Evolutionary conservation across 2,888 invertebrate species (phyloP).

Genomic region (Drosophila neotestacea): DNA sequence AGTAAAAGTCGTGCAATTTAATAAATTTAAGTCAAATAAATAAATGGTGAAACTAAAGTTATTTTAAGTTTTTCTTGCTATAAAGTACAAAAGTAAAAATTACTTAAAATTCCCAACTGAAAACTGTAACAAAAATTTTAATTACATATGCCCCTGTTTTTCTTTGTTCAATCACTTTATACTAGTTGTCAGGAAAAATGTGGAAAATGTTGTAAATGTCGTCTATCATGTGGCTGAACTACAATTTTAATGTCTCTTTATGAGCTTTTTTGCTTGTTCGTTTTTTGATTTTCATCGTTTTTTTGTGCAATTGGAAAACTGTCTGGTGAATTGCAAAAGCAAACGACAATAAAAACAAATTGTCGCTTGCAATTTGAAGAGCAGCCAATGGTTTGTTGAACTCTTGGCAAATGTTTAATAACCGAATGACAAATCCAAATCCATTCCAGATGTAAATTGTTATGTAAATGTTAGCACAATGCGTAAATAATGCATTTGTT

Average conservation of each 20-base stretch:
- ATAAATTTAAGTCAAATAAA: too few species aligned
- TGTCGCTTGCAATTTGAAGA: conserved; percentile 46
- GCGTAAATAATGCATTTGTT: conserved; percentile 15
- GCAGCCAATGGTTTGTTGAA: conserved; percentile 53
- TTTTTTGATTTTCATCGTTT: conserved; percentile 15
- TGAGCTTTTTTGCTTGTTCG: conserved; percentile 33
- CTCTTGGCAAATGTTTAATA: conserved; percentile 34
- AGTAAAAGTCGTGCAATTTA: too few species aligned
- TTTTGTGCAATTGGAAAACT: conserved; percentile 37
- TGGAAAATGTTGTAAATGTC: conserved; percentile 20
- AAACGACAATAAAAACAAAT: conserved; percentile 24
- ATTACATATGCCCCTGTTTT: background rate
- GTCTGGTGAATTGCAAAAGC: conserved; percentile 30
- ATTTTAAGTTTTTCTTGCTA: too few species aligned
- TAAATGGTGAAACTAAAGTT: too few species aligned
- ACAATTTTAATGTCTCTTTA: conserved; percentile 39
- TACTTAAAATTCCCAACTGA: too few species aligned
- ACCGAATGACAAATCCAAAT: conserved; percentile 10
- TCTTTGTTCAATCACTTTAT: background rate
- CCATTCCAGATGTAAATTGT: conserved; percentile 10
- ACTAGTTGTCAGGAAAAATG: background rate
- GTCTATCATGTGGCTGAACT: conserved; percentile 16
- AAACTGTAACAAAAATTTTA: background rate
- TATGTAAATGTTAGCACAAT: conserved; percentile 13
- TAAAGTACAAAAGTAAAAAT: too few species aligned